phyloP scores from a whole-genome alignment of 1,140 invertebrate species.

The Cotesia glomerata region DNA sequence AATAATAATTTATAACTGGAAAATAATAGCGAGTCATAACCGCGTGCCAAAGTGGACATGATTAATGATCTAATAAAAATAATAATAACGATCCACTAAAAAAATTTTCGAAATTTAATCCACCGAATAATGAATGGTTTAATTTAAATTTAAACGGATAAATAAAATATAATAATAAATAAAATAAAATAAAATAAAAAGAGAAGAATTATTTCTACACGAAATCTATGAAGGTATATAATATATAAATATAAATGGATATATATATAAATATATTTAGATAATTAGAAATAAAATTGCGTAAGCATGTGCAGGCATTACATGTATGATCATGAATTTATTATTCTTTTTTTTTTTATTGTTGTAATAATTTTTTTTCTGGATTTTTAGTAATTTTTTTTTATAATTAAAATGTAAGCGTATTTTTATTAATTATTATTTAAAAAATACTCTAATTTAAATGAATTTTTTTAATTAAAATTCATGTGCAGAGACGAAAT shows the following conservation, averaged over 20 bases:
- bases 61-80: too few relatives aligned
- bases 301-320: constrained; percentile 33
- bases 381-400: too few relatives aligned
- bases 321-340: constrained; percentile 30
- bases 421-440: too few relatives aligned
- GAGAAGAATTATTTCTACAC: constrained; percentile 59
- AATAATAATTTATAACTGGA: too few relatives aligned
- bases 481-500: not conserved
- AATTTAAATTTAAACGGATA: constrained; percentile 40
- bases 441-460: too few relatives aligned
- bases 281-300: constrained; percentile 50
- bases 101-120: constrained; percentile 20
- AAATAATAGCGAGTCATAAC: too few relatives aligned
- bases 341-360: not conserved
- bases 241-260: constrained; percentile 45
- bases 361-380: too few relatives aligned
- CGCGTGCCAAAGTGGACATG: too few relatives aligned
- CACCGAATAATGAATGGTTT: constrained; percentile 32
- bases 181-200: constrained; percentile 37
- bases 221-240: constrained; percentile 50
- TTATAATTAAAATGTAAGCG: too few relatives aligned
- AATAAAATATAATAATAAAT: constrained; percentile 36
- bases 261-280: constrained; percentile 55
- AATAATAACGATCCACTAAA: not conserved
- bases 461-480: too few relatives aligned